Evolutionary conservation across 2,113 vertebrate species (phyloP).

Genomic region (Cairina moschata): DNA sequence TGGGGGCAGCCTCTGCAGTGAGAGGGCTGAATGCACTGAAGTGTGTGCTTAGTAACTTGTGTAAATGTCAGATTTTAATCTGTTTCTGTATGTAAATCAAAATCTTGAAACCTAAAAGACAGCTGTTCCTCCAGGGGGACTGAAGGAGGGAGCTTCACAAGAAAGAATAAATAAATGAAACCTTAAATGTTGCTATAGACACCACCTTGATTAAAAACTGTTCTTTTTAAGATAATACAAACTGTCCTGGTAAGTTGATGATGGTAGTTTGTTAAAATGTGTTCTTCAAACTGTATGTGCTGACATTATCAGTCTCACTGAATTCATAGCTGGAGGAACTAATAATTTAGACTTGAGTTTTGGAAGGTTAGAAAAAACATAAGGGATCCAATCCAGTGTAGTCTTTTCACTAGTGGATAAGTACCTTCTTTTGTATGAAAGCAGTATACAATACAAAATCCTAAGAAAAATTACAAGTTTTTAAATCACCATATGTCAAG

Average conservation of each 20-base stretch:
- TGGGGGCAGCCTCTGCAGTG: neutral
- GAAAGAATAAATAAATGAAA: neutral
- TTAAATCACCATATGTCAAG: neutral
- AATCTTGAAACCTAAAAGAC: neutral
- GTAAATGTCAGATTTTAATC: constrained; percentile 20
- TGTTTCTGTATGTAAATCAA: neutral
- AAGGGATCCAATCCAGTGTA: neutral
- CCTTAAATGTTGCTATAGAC: neutral
- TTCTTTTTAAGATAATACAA: neutral
- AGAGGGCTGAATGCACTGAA: neutral
- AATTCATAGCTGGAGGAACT: neutral
- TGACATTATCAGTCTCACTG: neutral
- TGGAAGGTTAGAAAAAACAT: neutral
- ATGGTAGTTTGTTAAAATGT: neutral
- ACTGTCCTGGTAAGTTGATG: neutral
- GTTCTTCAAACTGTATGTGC: neutral
- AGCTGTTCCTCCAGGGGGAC: neutral
- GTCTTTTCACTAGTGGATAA: neutral
- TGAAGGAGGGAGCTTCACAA: neutral
- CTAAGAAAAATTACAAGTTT: neutral
- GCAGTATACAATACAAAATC: neutral
- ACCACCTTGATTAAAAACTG: neutral
- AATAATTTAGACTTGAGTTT: neutral
- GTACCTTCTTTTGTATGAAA: neutral
- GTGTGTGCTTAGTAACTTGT: neutral